Conservation (phyloP, 2,113 vertebrate genomes). For the Ciconia boyciana region DNA sequence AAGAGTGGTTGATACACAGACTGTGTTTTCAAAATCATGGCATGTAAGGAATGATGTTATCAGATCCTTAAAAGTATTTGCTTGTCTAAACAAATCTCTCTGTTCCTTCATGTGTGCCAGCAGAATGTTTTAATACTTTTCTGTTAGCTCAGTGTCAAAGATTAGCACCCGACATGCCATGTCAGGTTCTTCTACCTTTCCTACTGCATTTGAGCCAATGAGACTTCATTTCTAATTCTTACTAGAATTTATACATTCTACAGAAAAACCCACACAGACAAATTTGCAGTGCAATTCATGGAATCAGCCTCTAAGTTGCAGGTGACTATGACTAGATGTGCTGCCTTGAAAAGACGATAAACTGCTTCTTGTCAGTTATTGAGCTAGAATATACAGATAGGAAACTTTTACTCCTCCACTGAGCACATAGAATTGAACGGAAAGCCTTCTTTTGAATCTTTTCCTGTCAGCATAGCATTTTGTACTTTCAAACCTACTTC, state of each 20-base stretch:
- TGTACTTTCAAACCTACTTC: background rate
- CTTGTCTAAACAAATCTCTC: background rate
- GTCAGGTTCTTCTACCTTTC: background rate
- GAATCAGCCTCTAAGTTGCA: background rate
- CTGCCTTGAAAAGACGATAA: background rate
- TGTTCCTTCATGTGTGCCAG: background rate
- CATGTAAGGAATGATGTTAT: background rate
- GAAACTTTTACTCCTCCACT: background rate
- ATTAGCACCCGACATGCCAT: background rate
- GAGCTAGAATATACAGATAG: background rate
- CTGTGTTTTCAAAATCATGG: background rate
- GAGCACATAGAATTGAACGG: background rate
- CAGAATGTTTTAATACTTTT: background rate
- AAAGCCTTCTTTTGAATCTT: background rate
- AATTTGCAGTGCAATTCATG: background rate
- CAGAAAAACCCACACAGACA: background rate
- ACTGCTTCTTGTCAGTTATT: background rate
- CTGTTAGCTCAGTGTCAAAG: background rate
- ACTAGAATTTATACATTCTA: background rate
- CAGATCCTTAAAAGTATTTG: background rate
- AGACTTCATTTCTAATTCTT: background rate
- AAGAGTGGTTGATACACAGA: background rate
- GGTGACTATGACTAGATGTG: background rate
- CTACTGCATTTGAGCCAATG: background rate
- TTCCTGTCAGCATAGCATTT: background rate